Percentiles rank a stretch among this genome's conserved stretches.
Conservation (phyloP, 2,113 vertebrate species). For the Cranoglanis bouderius region DNA sequence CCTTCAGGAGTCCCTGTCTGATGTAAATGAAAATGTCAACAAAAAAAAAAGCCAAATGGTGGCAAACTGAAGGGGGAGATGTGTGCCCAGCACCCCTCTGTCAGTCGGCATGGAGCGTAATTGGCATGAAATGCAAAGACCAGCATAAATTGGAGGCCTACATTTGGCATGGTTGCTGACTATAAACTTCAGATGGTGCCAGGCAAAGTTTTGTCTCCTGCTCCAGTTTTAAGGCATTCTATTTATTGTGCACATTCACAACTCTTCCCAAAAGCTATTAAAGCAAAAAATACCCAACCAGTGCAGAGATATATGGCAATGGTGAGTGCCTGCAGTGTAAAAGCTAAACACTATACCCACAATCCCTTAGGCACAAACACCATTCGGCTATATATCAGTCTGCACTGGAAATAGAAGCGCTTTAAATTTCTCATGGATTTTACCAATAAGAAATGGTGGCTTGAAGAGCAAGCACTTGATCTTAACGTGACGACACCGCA, state of each 20-base stretch:
- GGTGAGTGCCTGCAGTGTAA: slow-evolving; percentile 47
- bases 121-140: slow-evolving; percentile 25
- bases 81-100: slow-evolving; percentile 51
- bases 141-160: slow-evolving; percentile 41
- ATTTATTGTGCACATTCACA: slow-evolving; percentile 55
- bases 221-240: slow-evolving; percentile 59
- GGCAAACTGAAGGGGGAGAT: slow-evolving; percentile 58
- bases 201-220: slow-evolving; percentile 56
- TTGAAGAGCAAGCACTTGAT: slow-evolving; percentile 54
- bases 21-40: slow-evolving; percentile 57
- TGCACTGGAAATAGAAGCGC: slow-evolving; percentile 47
- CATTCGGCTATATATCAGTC: slow-evolving; percentile 53
- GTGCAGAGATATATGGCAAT: slow-evolving; percentile 58
- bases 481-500: slow-evolving; percentile 37
- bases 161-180: slow-evolving; percentile 36
- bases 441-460: slow-evolving; percentile 56
- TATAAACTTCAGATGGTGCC: slow-evolving; percentile 51
- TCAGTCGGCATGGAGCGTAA: slow-evolving; percentile 27
- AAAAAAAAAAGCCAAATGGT: slow-evolving; percentile 50
- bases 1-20: slow-evolving; percentile 59
- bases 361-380: slow-evolving; percentile 42
- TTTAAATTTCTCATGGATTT: slow-evolving; percentile 55
- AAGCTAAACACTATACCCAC: slow-evolving; percentile 5
- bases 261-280: slow-evolving; percentile 46
- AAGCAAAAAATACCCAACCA: slow-evolving; percentile 50